phyloP scores from a whole-genome alignment of 2,797 vertebrate genomes.

The Rhincodon typus region DNA sequence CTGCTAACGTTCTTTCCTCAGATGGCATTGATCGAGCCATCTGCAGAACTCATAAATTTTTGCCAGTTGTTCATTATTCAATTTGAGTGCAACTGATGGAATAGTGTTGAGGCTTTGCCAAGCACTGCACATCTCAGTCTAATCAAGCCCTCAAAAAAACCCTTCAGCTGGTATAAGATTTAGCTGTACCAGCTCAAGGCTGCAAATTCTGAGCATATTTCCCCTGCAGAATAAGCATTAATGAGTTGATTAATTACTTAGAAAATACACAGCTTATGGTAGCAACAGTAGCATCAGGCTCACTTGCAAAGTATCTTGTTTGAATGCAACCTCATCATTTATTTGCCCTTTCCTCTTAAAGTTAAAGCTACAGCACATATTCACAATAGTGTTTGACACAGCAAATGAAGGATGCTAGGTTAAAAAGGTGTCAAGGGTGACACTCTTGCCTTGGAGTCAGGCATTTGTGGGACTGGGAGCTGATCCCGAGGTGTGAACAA shows the following conservation, averaged over 20 bases:
- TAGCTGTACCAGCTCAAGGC: neutral
- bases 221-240: neutral
- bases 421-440: no score
- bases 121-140: neutral
- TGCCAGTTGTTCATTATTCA: neutral
- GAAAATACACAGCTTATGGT: neutral
- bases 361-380: neutral
- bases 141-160: neutral
- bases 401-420: neutral
- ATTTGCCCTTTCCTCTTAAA: neutral
- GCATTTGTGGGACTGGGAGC: neutral
- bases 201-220: neutral
- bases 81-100: neutral
- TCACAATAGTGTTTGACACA: neutral
- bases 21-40: neutral
- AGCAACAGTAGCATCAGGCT: neutral
- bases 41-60: neutral
- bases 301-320: neutral
- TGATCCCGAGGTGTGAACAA: neutral
- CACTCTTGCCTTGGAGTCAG: neutral
- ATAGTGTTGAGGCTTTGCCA: neutral
- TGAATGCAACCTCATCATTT: neutral
- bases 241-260: conserved; percentile 11
- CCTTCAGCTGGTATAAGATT: neutral
- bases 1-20: neutral